These are phyloP conservation scores for Entomobrya multifasciata DNA, from an alignment of 2,888 invertebrate species.

Conservation along the genomic window DNA sequence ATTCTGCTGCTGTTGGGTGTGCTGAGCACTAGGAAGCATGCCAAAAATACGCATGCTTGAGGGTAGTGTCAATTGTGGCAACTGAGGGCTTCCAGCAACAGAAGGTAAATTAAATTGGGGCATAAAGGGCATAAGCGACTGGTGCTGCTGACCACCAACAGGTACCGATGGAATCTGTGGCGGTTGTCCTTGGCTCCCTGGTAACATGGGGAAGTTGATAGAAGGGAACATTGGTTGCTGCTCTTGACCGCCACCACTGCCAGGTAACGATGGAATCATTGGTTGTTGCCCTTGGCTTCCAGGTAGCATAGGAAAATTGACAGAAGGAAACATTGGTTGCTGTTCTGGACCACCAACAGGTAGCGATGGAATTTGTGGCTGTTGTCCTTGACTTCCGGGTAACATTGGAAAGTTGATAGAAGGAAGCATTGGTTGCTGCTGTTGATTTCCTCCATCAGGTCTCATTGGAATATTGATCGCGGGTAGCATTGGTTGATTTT, in stretches of 20 bases:
- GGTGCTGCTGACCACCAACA: background rate
- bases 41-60: background rate
- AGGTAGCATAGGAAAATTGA: background rate
- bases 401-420: background rate
- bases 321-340: background rate
- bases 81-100: conserved; percentile 1
- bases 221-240: background rate
- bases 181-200: background rate
- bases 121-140: background rate
- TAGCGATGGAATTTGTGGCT: background rate
- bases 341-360: background rate
- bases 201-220: background rate
- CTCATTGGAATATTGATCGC: background rate
- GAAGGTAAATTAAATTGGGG: background rate
- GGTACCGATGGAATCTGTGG: background rate
- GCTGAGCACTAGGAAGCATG: no score
- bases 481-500: background rate
- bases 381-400: background rate
- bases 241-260: background rate
- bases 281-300: conserved; percentile 12
- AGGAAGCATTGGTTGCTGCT: background rate
- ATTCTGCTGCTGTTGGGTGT: background rate
- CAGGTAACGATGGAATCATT: background rate
- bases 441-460: background rate
- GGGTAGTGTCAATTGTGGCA: background rate